Base-by-base conservation (phyloP, 2,888 invertebrate species). In the Lithophane ornitopus region DNA sequence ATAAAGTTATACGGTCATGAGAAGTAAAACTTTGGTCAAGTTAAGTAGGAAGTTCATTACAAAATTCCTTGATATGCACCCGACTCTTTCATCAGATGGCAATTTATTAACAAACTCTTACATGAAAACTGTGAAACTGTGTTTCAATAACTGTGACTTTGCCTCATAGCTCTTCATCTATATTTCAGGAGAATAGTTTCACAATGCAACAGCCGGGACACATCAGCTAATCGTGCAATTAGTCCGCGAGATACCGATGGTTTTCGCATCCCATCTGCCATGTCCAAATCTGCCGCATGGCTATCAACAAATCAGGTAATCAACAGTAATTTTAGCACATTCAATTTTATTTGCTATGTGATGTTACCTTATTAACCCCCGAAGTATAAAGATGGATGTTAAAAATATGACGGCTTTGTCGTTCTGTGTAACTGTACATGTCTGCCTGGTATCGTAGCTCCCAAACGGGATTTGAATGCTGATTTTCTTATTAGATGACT, bases 131-230 rank as follows among this genome's bases (percentile, higher is more conserved):
- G 19, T 8, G 61, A 54, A 61, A 14, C 16, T 56, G 22, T 11
- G 9, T 28, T 46, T 39, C 22, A 46, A 49, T 39, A 9, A 16
- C 11, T 67, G 19, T 46, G 16, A 16, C 2, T 12, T 34, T 44
- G 22, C n/a, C 52, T 79, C 52, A 61, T n/a, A 39, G 14, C 9
- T 70, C 22, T 26, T 58, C 3, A 19, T 73, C 28, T 70, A 73
- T 68, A 68, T 78, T 94, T 70, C 89, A 96, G 96, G 81, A 92
- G 94, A 87, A 95, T 96, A 87, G 94, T 96, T 46, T 96, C 96
- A 2, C 96, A 96, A 84, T 95, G 96, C 85, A 96, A 96, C 77
- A 96, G 96, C 82, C 92, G 96, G 89, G 97, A 96, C 76, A 90
- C 93, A 67, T 96, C 95, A 19, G 90, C 90, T 34, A 95, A 94